Base-by-base conservation (phyloP, 2,888 invertebrate species). In the Cerastis leucographa region DNA sequence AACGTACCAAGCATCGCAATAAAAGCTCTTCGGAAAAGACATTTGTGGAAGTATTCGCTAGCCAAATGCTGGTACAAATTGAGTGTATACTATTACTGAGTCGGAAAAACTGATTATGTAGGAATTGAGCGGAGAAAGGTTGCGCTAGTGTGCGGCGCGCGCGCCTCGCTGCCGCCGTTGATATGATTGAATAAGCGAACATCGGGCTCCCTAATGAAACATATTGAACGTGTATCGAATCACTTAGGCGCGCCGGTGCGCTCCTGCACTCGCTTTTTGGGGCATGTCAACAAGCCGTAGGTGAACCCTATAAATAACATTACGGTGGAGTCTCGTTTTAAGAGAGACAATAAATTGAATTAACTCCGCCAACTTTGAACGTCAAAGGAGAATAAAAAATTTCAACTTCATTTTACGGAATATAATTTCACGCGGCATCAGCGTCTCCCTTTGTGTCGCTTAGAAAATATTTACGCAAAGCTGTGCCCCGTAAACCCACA, bases 191-290 rank as follows among this genome's bases (percentile, higher is more conserved):
- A 96, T 96, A 95, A 96, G 93, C 95, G 93, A 93, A 91, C 94
- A 91, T 93, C 93, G 94, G 88, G 91, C 93, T 94, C 91, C 93
- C 93, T 96, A 96, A 96, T 96, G 96, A 96, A 96, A 96, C 96
- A 96, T 96, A 96, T 96, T 96, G 96, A 96, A 95, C 94, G 94
- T 95, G 95, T 96, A 96, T 96, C 95, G 96, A 96, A 95, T 95
- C 96, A 96, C 96, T 96, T 96, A 96, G 95, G 92, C 92, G 88
- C 89, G 88, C 91, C 91, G 92, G 92, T 94, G 94, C 94, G 95
- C 94, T 94, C 90, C 93, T 95, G 95, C 95, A 95, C 93, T 94
- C 94, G 91, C 93, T 94, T 95, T 94, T 94, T 91, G 92, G 92
- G 90, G 90, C 92, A 92, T 90, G 92, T 92, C 94, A 95, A 95